These are phyloP conservation scores for Ctenosaura bakeri DNA, from an alignment of 2,797 vertebrate species.

Conservation along the genomic window DNA sequence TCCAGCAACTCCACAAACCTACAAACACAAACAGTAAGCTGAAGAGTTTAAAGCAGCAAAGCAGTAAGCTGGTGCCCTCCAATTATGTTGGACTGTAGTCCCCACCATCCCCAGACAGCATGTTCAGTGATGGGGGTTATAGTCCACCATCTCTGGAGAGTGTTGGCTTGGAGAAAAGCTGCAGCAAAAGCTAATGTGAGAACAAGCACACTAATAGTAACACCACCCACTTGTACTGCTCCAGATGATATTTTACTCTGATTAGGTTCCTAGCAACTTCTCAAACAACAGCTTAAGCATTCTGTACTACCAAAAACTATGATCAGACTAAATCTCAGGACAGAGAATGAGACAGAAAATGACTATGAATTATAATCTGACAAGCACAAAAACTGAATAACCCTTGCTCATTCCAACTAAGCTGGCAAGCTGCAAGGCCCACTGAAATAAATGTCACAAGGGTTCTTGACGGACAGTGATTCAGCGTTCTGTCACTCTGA, in stretches of 20 bases:
- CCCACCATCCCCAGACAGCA: background rate
- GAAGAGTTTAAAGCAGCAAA: background rate
- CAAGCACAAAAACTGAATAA: background rate
- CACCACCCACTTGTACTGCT: background rate
- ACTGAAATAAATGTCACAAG: background rate
- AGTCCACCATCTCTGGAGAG: background rate
- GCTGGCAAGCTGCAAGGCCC: background rate
- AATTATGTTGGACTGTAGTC: background rate
- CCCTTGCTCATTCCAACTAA: background rate
- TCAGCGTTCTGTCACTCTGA: background rate
- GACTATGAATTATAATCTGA: background rate
- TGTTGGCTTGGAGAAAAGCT: background rate
- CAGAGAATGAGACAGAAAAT: background rate
- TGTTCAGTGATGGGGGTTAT: background rate
- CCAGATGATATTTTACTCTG: background rate
- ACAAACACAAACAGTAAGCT: background rate
- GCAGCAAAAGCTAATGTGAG: background rate
- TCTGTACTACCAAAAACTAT: background rate
- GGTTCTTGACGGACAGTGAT: too few relatives aligned
- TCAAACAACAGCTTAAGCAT: slow-evolving; percentile 11
- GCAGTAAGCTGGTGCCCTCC: background rate
- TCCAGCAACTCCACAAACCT: slow-evolving; percentile 16
- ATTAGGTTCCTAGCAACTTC: slow-evolving; percentile 20
- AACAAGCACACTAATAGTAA: background rate
- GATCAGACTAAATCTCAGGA: slow-evolving; percentile 5